Conservation (phyloP, 2,797 vertebrate genomes). For the Notolepis coatsorum region DNA sequence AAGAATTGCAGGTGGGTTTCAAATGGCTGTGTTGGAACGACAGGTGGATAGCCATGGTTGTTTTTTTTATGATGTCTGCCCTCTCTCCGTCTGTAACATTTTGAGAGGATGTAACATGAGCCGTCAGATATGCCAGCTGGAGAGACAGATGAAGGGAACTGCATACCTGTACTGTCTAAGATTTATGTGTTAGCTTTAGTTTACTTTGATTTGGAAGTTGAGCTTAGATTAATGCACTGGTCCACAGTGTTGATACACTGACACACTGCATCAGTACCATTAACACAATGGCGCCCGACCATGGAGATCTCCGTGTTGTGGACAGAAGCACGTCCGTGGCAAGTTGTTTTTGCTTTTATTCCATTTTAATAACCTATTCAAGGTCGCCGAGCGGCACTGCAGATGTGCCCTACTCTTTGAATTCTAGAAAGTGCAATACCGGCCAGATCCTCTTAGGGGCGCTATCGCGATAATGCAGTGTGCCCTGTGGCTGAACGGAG, state of each 20-base stretch:
- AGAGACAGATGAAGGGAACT: slow-evolving; percentile 49
- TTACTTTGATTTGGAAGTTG: slow-evolving; percentile 23
- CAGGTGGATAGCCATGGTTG: slow-evolving; percentile 78
- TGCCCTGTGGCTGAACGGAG: too few relatives aligned
- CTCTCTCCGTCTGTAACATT: slow-evolving; percentile 61
- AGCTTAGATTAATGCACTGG: slow-evolving; percentile 23
- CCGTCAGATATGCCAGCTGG: slow-evolving; percentile 68
- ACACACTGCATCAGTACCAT: slow-evolving; percentile 40
- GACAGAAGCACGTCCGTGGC: too few relatives aligned
- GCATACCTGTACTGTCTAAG: slow-evolving; percentile 37
- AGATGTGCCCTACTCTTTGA: too few relatives aligned
- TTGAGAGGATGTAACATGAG: slow-evolving; percentile 78
- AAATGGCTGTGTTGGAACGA: slow-evolving; percentile 73
- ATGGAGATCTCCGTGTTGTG: too few relatives aligned
- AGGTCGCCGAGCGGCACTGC: too few relatives aligned
- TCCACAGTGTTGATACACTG: neutral
- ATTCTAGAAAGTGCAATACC: too few relatives aligned
- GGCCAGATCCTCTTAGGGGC: too few relatives aligned
- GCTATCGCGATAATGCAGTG: too few relatives aligned
- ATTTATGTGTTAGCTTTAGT: slow-evolving; percentile 5
- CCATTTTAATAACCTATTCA: too few relatives aligned
- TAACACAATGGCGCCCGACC: too few relatives aligned
- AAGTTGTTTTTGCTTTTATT: too few relatives aligned
- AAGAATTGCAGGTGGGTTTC: slow-evolving; percentile 82
- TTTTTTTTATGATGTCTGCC: slow-evolving; percentile 82